Conservation (phyloP, 2,888 invertebrate genomes). For the Drosophila monieri region DNA sequence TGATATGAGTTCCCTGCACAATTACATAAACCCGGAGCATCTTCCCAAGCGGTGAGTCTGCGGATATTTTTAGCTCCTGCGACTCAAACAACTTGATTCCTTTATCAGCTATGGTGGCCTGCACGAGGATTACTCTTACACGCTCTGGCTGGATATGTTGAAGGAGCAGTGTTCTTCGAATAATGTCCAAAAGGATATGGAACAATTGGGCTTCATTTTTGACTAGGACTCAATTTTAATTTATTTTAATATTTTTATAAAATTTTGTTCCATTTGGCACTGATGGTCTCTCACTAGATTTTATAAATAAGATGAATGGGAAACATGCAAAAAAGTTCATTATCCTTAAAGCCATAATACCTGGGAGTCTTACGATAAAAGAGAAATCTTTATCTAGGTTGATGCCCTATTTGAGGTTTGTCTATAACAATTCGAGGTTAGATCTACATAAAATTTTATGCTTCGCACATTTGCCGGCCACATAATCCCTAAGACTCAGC, state of each 20-base stretch:
- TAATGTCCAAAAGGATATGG: slow-evolving; percentile 87
- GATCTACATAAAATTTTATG: slow-evolving; percentile 59
- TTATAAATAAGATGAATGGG: slow-evolving; percentile 2
- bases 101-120: slow-evolving; percentile 82
- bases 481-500: slow-evolving; percentile 16
- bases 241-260: neutral
- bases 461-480: slow-evolving; percentile 53
- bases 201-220: slow-evolving; percentile 87
- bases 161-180: slow-evolving; percentile 84
- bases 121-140: slow-evolving; percentile 89
- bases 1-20: slow-evolving; percentile 89
- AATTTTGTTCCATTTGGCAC: neutral
- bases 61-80: neutral
- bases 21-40: slow-evolving; percentile 88
- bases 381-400: neutral
- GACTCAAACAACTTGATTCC: neutral
- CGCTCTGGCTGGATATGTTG: slow-evolving; percentile 89
- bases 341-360: neutral
- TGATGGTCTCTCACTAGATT: slow-evolving; percentile 5
- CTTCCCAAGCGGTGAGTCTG: slow-evolving; percentile 86
- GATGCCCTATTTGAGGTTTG: slow-evolving; percentile 56
- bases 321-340: neutral
- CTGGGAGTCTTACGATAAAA: neutral
- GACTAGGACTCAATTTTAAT: slow-evolving; percentile 44
- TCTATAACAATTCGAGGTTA: slow-evolving; percentile 47